These are phyloP conservation scores for Aplysina aerophoba DNA, from an alignment of 37 sponge, comb jelly and placozoan species.

Conservation along the genomic window DNA sequence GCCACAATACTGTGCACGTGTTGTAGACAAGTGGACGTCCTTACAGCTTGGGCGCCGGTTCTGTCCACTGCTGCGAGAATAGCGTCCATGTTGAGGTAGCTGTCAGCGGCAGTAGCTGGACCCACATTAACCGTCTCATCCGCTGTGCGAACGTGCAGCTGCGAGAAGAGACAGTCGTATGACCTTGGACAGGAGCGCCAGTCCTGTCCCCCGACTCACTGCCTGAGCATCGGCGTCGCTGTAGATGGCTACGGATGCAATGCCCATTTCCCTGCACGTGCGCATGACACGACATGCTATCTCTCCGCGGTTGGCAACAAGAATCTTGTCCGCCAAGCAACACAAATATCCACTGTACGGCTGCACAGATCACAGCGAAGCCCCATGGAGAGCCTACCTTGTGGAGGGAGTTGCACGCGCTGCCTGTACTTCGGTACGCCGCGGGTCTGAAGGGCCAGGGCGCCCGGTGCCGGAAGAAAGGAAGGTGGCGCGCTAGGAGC, in stretches of 20 bases:
- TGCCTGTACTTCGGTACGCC: too few relatives aligned
- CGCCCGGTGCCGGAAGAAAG: too few relatives aligned
- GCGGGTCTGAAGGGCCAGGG: too few relatives aligned
- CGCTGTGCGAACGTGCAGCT: constrained; percentile 93
- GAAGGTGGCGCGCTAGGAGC: too few relatives aligned
- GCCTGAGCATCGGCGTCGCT: constrained; percentile 95
- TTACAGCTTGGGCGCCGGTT: constrained; percentile 95
- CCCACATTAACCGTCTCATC: constrained; percentile 96
- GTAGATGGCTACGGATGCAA: constrained; percentile 92
- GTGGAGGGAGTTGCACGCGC: too few relatives aligned
- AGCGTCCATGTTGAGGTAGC: constrained; percentile 97
- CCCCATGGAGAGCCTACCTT: too few relatives aligned
- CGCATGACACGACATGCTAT: constrained; percentile 96
- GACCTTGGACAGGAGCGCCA: too few relatives aligned
- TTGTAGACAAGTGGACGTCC: too few relatives aligned
- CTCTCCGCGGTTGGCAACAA: constrained; percentile 97
- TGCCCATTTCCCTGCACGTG: constrained; percentile 94
- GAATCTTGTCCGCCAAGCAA: constrained; percentile 91
- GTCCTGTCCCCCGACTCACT: constrained; percentile 45
- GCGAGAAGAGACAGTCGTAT: background rate
- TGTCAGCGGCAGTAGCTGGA: constrained; percentile 80
- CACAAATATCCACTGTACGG: too few relatives aligned
- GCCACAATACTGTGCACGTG: background rate
- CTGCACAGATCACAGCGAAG: too few relatives aligned
- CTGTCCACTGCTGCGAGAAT: constrained; percentile 77